Conservation (phyloP, 2,113 vertebrate genomes). For the Ellobius talpinus region DNA sequence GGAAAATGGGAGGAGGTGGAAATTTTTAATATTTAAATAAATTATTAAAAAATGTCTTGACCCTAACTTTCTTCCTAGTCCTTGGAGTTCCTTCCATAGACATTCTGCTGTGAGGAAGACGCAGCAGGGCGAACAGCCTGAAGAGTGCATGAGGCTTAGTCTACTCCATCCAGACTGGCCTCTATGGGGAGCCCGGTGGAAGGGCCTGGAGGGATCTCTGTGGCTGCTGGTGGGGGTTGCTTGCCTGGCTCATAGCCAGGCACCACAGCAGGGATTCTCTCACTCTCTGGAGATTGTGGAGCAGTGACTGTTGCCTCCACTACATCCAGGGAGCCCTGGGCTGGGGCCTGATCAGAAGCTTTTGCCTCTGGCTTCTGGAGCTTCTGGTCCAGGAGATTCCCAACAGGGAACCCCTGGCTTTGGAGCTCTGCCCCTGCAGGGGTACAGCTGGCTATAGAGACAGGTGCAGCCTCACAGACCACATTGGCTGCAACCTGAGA, state of each 20-base stretch:
- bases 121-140: constrained; percentile 29
- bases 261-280: neutral
- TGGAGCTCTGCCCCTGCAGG: neutral
- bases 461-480: neutral
- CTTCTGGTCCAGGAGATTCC: neutral
- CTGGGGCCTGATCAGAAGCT: neutral
- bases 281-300: neutral
- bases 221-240: neutral
- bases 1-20: too few relatives aligned
- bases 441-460: neutral
- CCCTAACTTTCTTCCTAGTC: constrained; percentile 38
- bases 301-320: neutral
- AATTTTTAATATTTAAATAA: too few relatives aligned
- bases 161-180: constrained; percentile 82
- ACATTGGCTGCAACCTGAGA: constrained; percentile 43
- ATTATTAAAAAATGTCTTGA: constrained; percentile 11
- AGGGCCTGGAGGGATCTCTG: neutral
- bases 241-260: neutral
- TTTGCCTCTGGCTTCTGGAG: neutral
- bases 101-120: neutral
- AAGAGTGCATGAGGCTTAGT: constrained; percentile 62
- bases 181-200: neutral
- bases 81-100: constrained; percentile 41
- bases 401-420: neutral
- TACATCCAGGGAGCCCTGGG: neutral